A percentile compares a stretch with the other conserved stretches of the same genome.
phyloP scores from a whole-genome alignment of 2,113 vertebrate species.

The Ameiurus melas region DNA sequence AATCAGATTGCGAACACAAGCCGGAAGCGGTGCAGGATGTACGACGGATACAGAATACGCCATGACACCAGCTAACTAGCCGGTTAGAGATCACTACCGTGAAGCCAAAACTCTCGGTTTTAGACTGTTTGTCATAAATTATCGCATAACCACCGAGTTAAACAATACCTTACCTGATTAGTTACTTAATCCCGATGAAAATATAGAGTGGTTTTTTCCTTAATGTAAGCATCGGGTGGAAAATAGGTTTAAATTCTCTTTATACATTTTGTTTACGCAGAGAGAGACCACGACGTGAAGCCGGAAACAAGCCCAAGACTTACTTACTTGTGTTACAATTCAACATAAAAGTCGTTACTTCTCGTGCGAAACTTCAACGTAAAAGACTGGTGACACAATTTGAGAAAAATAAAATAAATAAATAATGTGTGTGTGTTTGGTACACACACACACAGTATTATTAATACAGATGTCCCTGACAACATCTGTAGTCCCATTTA shows the following conservation, averaged over 20 bases:
- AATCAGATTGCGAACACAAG: background rate
- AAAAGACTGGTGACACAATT: background rate
- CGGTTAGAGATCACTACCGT: too few species aligned
- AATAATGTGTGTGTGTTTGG: too few species aligned
- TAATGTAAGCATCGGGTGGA: background rate
- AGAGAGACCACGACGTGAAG: background rate
- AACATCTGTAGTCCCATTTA: too few species aligned
- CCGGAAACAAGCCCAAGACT: background rate
- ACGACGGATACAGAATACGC: background rate
- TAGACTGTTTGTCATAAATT: background rate
- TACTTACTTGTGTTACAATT: background rate
- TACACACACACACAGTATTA: too few species aligned
- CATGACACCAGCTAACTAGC: background rate
- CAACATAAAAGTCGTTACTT: background rate
- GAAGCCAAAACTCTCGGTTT: background rate
- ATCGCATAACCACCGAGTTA: background rate
- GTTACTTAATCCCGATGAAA: background rate
- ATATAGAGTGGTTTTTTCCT: background rate
- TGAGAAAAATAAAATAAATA: background rate
- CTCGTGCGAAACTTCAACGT: background rate
- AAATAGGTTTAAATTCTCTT: background rate
- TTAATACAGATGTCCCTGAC: too few species aligned
- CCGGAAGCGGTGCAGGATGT: background rate
- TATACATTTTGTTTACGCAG: background rate
- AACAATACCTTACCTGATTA: background rate